Percentiles rank a stretch among this genome's conserved stretches.
Conservation (phyloP, 2,888 invertebrate genomes). For the Drosophila melanosoma region DNA sequence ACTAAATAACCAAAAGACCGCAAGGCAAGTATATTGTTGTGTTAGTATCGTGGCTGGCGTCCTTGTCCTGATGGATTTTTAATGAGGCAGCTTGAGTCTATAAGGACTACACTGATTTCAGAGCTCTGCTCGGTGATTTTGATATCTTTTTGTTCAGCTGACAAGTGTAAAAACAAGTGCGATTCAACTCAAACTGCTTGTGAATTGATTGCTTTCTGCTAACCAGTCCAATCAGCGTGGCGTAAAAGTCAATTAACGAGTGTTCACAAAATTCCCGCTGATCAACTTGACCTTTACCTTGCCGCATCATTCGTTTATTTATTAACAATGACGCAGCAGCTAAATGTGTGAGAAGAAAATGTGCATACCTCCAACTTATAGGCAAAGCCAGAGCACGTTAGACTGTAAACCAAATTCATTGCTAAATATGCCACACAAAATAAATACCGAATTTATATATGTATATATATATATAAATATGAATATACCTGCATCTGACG, state of each 20-base stretch:
- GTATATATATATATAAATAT: not conserved
- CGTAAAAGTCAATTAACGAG: conserved; percentile 50
- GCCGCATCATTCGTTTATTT: conserved; percentile 56
- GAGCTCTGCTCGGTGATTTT: not conserved
- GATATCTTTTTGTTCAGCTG: not conserved
- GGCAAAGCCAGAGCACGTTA: conserved; percentile 3
- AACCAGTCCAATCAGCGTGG: conserved; percentile 28
- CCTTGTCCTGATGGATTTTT: conserved; percentile 41
- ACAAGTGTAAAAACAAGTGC: conserved; percentile 16
- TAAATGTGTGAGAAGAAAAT: conserved; percentile 8
- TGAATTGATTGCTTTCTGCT: conserved; percentile 23
- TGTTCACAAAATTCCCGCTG: conserved; percentile 41
- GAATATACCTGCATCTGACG: conserved; percentile 10
- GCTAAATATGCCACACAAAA: conserved; percentile 32
- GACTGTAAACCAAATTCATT: conserved; percentile 40
- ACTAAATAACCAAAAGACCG: conserved; percentile 11
- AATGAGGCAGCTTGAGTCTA: conserved; percentile 34
- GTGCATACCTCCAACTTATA: conserved; percentile 1
- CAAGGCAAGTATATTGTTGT: conserved; percentile 28
- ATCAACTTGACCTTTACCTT: conserved; percentile 72
- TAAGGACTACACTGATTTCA: conserved; percentile 18
- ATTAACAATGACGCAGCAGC: conserved; percentile 70
- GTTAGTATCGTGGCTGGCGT: not conserved
- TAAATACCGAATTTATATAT: conserved; percentile 9
- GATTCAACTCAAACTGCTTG: not conserved